Conservation (phyloP, 2,797 vertebrate genomes). For the Sparidentex hasta region DNA sequence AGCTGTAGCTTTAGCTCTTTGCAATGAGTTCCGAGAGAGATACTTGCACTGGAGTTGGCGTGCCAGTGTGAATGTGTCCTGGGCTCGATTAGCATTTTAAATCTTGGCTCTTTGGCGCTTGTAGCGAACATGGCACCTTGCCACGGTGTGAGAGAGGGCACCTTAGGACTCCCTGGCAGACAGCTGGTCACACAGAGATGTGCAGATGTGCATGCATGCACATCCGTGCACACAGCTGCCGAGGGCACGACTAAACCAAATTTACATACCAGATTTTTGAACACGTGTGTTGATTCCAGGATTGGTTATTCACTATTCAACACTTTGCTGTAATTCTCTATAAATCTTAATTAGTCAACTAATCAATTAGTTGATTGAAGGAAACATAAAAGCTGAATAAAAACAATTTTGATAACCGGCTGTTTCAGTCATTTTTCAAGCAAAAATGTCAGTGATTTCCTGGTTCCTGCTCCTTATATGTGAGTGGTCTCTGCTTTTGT, state of each 20-base stretch:
- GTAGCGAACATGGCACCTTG: slow-evolving; percentile 40
- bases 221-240: slow-evolving; percentile 16
- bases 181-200: slow-evolving; percentile 29
- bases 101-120: slow-evolving; percentile 42
- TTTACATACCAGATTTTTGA: slow-evolving; percentile 17
- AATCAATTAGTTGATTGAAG: too few species aligned
- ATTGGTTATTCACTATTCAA: slow-evolving; percentile 2
- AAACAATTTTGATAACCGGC: too few species aligned
- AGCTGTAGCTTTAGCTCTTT: slow-evolving; percentile 20
- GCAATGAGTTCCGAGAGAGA: slow-evolving; percentile 19
- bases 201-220: slow-evolving; percentile 46
- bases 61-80: slow-evolving; percentile 16
- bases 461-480: too few species aligned
- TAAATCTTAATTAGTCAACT: not conserved
- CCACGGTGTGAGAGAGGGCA: slow-evolving; percentile 34
- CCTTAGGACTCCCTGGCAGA: slow-evolving; percentile 18
- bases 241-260: slow-evolving; percentile 7
- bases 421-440: too few species aligned
- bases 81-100: slow-evolving; percentile 63
- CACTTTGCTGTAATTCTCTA: too few species aligned
- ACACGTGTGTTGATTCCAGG: slow-evolving; percentile 10
- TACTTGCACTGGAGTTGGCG: not conserved
- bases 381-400: too few species aligned
- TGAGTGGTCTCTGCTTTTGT: too few species aligned
- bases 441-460: too few species aligned